Evolutionary conservation across 2,888 invertebrate genomes (phyloP).

Genomic region (Xanthia togata): DNA sequence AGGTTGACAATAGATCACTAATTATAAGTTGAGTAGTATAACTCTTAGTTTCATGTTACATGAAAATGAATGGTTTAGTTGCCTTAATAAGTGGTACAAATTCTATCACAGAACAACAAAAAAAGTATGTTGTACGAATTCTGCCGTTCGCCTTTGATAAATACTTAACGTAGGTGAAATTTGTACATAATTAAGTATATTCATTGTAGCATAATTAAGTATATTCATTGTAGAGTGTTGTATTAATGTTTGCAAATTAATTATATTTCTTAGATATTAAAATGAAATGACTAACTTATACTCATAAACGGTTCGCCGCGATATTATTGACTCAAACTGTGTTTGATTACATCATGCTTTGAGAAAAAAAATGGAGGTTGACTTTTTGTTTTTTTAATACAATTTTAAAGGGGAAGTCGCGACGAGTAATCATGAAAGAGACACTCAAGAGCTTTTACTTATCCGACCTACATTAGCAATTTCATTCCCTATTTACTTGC

Average conservation of each 20-base stretch:
- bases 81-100: no score
- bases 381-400: neutral
- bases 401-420: neutral
- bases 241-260: constrained; percentile 42
- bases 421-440: neutral
- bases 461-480: constrained; percentile 7
- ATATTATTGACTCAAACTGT: constrained; percentile 10
- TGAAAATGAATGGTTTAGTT: no score
- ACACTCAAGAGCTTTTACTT: constrained; percentile 10
- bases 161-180: no score
- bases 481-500: constrained; percentile 2
- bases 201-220: no score
- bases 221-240: no score
- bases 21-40: no score
- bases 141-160: no score
- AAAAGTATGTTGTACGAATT: no score
- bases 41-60: no score
- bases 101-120: no score
- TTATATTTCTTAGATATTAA: constrained; percentile 15
- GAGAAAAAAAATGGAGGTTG: neutral
- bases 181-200: no score
- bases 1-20: no score
- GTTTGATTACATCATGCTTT: constrained; percentile 1
- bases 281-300: constrained; percentile 2
- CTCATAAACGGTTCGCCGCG: neutral